A percentile compares a stretch with the other conserved stretches of the same genome.
Conservation (phyloP, 2,888 invertebrate genomes). For the Nycteola revayana region DNA sequence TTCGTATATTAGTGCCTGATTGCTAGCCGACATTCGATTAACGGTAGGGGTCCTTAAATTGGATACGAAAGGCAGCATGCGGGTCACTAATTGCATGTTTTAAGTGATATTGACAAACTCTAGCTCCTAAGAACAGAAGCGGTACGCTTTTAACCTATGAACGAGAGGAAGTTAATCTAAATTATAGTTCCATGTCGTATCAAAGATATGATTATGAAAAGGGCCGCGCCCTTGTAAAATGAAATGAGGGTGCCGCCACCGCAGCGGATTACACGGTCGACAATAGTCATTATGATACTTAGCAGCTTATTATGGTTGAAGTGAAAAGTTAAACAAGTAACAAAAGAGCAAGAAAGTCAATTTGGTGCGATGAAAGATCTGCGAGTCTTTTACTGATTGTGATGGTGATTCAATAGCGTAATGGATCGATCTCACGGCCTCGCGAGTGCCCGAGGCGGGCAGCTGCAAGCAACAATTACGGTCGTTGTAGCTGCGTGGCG, state of each 20-base stretch:
- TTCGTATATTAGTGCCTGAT: constrained; percentile 17
- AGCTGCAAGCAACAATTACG: constrained; percentile 75
- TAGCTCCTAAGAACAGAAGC: constrained; percentile 37
- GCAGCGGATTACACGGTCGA: constrained; percentile 66
- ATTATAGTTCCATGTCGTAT: constrained; percentile 32
- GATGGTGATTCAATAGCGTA: constrained; percentile 33
- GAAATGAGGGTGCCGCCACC: constrained; percentile 52
- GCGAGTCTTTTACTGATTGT: constrained; percentile 9
- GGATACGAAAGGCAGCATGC: constrained; percentile 59
- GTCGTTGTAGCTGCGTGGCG: constrained; percentile 61
- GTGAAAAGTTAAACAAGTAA: constrained; percentile 58
- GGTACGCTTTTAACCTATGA: constrained; percentile 39
- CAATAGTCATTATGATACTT: constrained; percentile 61
- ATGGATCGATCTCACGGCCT: constrained; percentile 59
- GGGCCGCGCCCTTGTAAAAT: constrained; percentile 50
- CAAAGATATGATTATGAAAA: constrained; percentile 46
- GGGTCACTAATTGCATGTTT: constrained; percentile 64
- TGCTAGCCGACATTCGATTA: constrained; percentile 14
- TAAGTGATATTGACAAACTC: constrained; percentile 58
- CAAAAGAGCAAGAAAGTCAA: constrained; percentile 21
- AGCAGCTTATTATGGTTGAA: constrained; percentile 63
- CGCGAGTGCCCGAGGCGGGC: constrained; percentile 55
- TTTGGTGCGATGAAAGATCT: constrained; percentile 3
- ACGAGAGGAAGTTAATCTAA: constrained; percentile 32
- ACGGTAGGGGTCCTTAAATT: constrained; percentile 53